Evolutionary conservation across 2,113 vertebrate species (phyloP).

Genomic region (Notiomystis cincta): DNA sequence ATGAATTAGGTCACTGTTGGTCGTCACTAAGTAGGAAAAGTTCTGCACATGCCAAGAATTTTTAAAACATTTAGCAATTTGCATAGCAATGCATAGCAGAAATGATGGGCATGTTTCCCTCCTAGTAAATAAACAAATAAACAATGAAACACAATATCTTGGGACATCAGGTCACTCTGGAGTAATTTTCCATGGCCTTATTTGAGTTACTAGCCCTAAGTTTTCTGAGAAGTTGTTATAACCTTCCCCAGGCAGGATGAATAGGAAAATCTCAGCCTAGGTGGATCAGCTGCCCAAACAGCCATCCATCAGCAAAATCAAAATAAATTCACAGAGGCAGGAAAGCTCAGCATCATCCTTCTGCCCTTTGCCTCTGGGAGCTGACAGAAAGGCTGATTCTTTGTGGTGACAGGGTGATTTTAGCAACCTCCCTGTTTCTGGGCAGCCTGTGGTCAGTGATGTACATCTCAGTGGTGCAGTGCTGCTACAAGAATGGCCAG

Average conservation of each 20-base stretch:
- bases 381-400: not conserved
- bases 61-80: not conserved
- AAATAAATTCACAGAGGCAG: not conserved
- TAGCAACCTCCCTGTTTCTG: not conserved
- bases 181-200: conserved; percentile 41
- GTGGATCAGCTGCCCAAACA: not conserved
- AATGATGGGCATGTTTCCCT: conserved; percentile 25
- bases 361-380: not conserved
- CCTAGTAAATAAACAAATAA: conserved; percentile 51
- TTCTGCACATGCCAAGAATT: conserved; percentile 19
- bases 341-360: not conserved
- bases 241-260: not conserved
- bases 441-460: not conserved
- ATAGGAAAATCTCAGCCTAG: not conserved
- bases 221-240: not conserved
- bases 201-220: not conserved
- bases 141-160: conserved; percentile 48
- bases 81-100: conserved; percentile 56
- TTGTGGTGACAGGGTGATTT: not conserved
- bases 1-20: not conserved
- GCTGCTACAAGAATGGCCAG: not conserved
- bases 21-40: conserved; percentile 13
- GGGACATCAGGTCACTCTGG: not conserved
- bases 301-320: not conserved
- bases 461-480: not conserved